phyloP scores from a whole-genome alignment of 2,888 invertebrate species.

The Fissipunctia ypsillon region DNA sequence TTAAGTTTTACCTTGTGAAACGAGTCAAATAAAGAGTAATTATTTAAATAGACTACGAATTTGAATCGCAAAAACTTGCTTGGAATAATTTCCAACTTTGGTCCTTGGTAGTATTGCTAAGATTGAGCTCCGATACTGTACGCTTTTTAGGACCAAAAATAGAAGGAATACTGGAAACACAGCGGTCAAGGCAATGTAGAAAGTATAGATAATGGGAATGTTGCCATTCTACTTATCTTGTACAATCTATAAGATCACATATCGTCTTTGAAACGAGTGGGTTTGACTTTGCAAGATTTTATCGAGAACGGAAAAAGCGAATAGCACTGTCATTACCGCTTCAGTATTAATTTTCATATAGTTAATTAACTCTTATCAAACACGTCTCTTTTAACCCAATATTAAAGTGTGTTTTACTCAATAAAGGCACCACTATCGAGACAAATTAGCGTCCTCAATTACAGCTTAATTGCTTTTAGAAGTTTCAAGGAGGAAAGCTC shows the following conservation, averaged over 20 bases:
- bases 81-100: background rate
- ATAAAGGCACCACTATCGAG: conserved; percentile 44
- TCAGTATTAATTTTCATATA: background rate
- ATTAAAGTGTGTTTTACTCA: conserved; percentile 26
- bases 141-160: background rate
- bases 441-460: conserved; percentile 33
- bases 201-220: background rate
- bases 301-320: background rate
- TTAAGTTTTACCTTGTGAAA: conserved; percentile 19
- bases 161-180: background rate
- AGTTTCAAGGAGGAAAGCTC: conserved; percentile 23
- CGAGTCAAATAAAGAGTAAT: background rate
- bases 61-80: too few relatives aligned
- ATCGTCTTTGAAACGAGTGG: background rate
- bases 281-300: background rate
- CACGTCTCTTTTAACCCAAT: background rate
- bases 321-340: background rate
- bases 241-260: background rate
- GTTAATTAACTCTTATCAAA: background rate
- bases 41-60: background rate
- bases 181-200: background rate
- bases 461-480: conserved; percentile 43
- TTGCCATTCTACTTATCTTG: background rate
- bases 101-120: background rate
- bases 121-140: background rate